Evolutionary conservation across 2,888 invertebrate genomes (phyloP).

Genomic region (Thecophora atra): DNA sequence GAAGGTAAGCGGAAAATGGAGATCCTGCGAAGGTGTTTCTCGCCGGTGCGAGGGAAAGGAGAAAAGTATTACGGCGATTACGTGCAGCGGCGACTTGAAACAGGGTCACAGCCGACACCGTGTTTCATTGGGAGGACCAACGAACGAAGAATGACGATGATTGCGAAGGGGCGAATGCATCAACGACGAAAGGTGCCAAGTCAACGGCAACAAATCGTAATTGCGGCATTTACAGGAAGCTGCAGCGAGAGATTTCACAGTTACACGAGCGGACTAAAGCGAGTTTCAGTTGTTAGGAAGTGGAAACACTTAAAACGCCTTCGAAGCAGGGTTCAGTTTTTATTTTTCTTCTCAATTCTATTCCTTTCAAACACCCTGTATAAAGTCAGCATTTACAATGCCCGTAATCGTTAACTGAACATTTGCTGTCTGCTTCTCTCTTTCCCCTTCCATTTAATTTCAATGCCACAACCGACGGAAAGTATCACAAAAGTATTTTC

Average conservation of each 20-base stretch:
- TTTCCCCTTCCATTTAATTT: neutral
- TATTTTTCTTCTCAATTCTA: too few relatives aligned
- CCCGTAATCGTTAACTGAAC: too few relatives aligned
- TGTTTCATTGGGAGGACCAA: neutral
- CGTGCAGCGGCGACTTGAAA: neutral
- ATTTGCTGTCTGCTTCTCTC: neutral
- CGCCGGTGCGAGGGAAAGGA: neutral
- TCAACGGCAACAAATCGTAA: slow-evolving; percentile 1
- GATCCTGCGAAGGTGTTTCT: neutral
- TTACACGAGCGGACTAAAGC: too few relatives aligned
- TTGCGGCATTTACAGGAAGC: neutral
- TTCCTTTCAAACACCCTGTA: too few relatives aligned
- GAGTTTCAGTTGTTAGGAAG: too few relatives aligned
- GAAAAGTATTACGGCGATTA: neutral
- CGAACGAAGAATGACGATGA: neutral
- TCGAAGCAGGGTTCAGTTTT: too few relatives aligned
- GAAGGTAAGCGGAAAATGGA: slow-evolving; percentile 23
- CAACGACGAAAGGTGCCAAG: too few relatives aligned
- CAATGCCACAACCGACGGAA: neutral
- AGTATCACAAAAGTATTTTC: neutral
- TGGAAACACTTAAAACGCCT: too few relatives aligned
- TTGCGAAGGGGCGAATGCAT: too few relatives aligned
- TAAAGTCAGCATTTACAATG: too few relatives aligned
- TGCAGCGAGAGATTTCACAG: too few relatives aligned
- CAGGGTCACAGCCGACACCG: neutral